Conservation (phyloP, 2,888 invertebrate genomes). For the Melikaiella ostensackeni region DNA sequence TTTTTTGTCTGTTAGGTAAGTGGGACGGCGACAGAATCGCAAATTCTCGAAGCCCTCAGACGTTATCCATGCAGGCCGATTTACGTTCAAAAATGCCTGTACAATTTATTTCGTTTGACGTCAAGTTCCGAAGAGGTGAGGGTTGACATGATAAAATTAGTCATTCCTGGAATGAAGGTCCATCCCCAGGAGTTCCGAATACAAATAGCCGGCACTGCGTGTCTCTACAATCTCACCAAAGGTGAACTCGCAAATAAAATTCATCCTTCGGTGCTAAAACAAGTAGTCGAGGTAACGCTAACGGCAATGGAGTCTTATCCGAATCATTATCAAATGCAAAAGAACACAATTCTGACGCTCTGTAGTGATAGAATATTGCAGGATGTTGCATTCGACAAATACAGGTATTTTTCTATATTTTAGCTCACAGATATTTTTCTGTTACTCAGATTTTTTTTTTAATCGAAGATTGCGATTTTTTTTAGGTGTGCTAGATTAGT, state of each 20-base stretch:
- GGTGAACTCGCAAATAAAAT: conserved; percentile 82
- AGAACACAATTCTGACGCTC: conserved; percentile 85
- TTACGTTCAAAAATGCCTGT: conserved; percentile 84
- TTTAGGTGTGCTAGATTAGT: conserved; percentile 83
- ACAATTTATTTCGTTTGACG: conserved; percentile 81
- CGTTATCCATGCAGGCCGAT: conserved; percentile 80
- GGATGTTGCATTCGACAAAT: conserved; percentile 83
- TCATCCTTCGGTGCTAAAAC: conserved; percentile 81
- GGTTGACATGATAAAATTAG: conserved; percentile 82
- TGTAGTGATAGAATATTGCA: conserved; percentile 88
- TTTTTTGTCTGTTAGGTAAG: conserved; percentile 74
- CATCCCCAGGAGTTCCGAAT: conserved; percentile 81
- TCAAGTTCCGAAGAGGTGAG: conserved; percentile 79
- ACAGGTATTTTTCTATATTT: conserved; percentile 65
- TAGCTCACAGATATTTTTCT: background rate
- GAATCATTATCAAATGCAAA: conserved; percentile 84
- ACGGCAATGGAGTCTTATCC: conserved; percentile 85
- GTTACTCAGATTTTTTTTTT: background rate
- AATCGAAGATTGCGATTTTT: background rate
- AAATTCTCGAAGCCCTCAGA: conserved; percentile 80
- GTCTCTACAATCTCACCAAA: conserved; percentile 85
- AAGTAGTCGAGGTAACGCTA: conserved; percentile 82
- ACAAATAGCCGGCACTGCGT: conserved; percentile 87
- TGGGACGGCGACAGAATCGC: conserved; percentile 80
- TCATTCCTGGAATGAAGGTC: conserved; percentile 78